Percentiles rank a stretch among this genome's conserved stretches.
Evolutionary conservation across 2,797 vertebrate genomes (phyloP).

Genomic region (Rhinoraja longicauda): DNA sequence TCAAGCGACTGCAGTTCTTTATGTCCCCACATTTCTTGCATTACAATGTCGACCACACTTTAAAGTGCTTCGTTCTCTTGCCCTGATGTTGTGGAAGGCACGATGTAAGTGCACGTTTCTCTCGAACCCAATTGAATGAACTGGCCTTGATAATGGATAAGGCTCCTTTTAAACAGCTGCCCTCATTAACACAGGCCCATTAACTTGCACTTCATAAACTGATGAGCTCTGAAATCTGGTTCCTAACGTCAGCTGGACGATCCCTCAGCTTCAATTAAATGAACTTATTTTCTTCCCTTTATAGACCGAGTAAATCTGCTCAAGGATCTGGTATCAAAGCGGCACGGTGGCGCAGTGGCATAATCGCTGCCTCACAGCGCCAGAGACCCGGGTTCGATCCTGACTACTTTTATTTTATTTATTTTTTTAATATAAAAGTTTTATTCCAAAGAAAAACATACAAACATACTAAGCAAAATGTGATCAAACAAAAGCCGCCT

Average conservation of each 20-base stretch:
- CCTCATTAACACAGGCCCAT: neutral
- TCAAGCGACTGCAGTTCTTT: too few relatives aligned
- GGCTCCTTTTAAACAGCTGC: neutral
- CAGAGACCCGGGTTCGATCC: too few relatives aligned
- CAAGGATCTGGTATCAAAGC: neutral
- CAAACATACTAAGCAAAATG: too few relatives aligned
- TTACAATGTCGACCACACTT: too few relatives aligned
- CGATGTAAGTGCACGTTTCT: neutral
- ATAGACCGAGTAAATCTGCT: neutral
- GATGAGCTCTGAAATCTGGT: conserved; percentile 28
- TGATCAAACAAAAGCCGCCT: too few relatives aligned
- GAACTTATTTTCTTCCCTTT: neutral
- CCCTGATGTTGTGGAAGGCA: neutral
- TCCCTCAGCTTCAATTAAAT: neutral
- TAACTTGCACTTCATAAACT: neutral
- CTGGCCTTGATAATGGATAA: neutral
- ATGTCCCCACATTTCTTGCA: neutral
- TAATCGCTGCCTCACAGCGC: too few relatives aligned
- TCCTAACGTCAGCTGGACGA: neutral
- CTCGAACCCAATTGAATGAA: neutral
- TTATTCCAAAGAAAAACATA: too few relatives aligned
- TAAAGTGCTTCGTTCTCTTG: neutral
- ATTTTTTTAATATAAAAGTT: too few relatives aligned
- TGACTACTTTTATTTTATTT: too few relatives aligned
- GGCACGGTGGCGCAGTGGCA: too few relatives aligned